Evolutionary conservation across 2,888 invertebrate genomes (phyloP), one percentile per base, ranked within the genome.

Genomic region (Lasioglossum figueresi): DNA sequence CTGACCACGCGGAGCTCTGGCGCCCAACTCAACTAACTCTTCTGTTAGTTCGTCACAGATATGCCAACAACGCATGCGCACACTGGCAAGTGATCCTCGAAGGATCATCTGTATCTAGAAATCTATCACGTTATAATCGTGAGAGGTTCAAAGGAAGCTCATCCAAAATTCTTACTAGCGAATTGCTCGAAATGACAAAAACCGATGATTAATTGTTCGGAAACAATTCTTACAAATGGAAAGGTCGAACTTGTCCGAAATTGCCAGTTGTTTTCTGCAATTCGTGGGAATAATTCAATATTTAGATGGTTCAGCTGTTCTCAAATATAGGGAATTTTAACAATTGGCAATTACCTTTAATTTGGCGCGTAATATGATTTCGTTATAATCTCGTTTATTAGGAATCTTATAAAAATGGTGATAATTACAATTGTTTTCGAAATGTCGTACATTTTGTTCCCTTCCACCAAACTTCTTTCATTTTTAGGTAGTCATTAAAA

Each of bases 1-100:
- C 92, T 93, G 91, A 93, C 91, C 92, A 91, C 93, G 93, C 94
- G 91, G 92, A 94, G 91, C 93, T 93, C 92, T 94, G 93, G 93
- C 94, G 93, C 94, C 92, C 93, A 91, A 94, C 94, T 94, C 93
- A 88, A 89, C 91, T 86, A 85, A 84, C 82, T 83, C 79, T 66
- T 83, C 88, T 86, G 81, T 83, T 86, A 75, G 76, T 86, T 86
- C 88, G 78, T 86, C 79, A 78, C 37, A 77, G 74, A 83, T 84
- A 86, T 80, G 72, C 81, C 63, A 52, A 37, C 4, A 8, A 76
- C 82, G 88, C 91, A 89, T 87, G 90, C 90, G 88, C 79, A 75
- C 6, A 66, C 1, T n/a, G 16, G 52, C 59, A 80, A 52, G 86
- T 81, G 37, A 66, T 86, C 79, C 74, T 79, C 86, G 43, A 86